Percentiles rank a stretch among this genome's conserved stretches.
Conservation (phyloP, 1,140 invertebrate species). For the Gyrodactylus salaris region DNA sequence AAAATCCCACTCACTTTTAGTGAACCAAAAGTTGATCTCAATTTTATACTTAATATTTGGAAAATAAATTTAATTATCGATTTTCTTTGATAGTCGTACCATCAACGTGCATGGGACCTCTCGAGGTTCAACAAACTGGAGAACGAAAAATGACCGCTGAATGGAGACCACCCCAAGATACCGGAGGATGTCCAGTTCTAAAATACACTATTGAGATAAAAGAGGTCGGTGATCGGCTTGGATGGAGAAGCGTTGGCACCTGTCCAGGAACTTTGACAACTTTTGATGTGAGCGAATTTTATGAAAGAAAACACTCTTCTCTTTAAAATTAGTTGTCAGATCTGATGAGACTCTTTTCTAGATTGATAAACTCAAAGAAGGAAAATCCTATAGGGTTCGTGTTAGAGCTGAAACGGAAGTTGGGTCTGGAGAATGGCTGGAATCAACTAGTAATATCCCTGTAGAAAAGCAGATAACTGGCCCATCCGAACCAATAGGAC, state of each 20-base stretch:
- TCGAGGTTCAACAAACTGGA: neutral
- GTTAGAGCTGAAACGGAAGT: neutral
- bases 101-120: neutral
- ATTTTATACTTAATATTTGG: neutral
- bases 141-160: neutral
- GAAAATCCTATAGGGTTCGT: neutral
- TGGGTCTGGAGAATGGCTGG: neutral
- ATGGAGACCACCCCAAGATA: neutral
- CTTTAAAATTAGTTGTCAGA: no score
- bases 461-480: neutral
- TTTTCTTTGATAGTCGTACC: neutral
- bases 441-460: neutral
- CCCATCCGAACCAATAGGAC: neutral
- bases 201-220: neutral
- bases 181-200: neutral
- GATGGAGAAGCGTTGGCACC: neutral
- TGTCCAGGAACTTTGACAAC: neutral
- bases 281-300: neutral
- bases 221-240: neutral
- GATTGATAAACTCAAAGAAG: neutral
- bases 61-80: neutral
- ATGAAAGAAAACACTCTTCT: no score
- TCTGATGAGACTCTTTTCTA: neutral
- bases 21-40: neutral
- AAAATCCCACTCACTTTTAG: no score